Percentiles rank a stretch among this genome's conserved stretches.
These are phyloP conservation scores for Diploptera punctata DNA, from an alignment of 2,888 invertebrate genomes.

Conservation along the genomic window DNA sequence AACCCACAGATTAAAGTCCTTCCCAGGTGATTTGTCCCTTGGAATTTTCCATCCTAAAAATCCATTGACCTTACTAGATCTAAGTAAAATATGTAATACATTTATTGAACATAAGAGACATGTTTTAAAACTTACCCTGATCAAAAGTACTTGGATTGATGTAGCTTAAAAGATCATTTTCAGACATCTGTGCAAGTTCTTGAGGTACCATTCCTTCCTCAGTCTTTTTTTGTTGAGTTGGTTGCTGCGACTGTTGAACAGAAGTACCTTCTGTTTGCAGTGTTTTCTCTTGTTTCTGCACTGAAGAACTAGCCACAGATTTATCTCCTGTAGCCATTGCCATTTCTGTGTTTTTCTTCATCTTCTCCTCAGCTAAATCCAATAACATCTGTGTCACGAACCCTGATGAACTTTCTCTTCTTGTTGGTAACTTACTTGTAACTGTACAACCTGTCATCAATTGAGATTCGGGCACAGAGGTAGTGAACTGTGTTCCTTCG, in stretches of 20 bases:
- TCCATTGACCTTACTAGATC: no score
- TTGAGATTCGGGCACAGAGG: background rate
- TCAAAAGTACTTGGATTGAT: conserved; percentile 91
- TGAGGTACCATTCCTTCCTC: conserved; percentile 68
- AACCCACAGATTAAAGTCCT: no score
- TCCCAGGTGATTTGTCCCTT: no score
- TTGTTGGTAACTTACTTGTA: background rate
- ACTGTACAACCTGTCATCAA: background rate
- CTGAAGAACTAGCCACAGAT: no score
- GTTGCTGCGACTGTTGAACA: background rate
- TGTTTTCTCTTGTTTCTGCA: background rate
- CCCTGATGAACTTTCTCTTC: background rate
- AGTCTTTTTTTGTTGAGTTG: conserved; percentile 51
- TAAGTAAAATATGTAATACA: background rate
- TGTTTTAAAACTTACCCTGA: conserved; percentile 53
- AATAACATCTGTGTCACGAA: conserved; percentile 9
- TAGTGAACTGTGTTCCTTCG: background rate
- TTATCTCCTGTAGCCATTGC: background rate
- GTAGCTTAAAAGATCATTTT: conserved; percentile 86
- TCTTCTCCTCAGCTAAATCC: conserved; percentile 9
- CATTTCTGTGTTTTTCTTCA: conserved; percentile 9
- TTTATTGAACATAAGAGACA: no score
- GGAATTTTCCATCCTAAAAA: no score
- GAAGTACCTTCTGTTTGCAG: background rate
- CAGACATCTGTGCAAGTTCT: conserved; percentile 83